Evolutionary conservation across 1,140 invertebrate genomes (phyloP).

Genomic region (Bombus consobrinus): DNA sequence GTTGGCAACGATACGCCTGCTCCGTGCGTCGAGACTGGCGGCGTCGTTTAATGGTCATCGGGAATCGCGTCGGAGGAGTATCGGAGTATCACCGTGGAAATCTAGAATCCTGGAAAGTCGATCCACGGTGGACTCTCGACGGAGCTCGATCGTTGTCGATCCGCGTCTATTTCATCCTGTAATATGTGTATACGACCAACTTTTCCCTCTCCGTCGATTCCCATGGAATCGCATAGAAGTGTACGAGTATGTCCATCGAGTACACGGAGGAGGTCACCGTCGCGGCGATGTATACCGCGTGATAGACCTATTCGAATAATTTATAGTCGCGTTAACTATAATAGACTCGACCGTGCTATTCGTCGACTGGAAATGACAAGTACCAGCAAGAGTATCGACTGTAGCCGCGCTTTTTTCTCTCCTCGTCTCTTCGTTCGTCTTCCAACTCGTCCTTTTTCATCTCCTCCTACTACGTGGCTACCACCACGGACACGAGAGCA

Average conservation of each 20-base stretch:
- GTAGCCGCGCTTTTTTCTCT: constrained; percentile 14
- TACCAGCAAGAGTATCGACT: constrained; percentile 53
- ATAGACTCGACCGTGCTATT: constrained; percentile 50
- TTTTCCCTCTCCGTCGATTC: constrained; percentile 9
- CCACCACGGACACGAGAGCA: constrained; percentile 19
- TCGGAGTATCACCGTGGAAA: constrained; percentile 8
- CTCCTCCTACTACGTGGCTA: constrained; percentile 12
- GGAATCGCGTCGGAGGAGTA: neutral
- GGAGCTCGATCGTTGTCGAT: constrained; percentile 9
- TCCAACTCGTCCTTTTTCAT: constrained; percentile 34
- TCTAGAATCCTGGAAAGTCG: constrained; percentile 31
- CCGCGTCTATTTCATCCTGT: neutral
- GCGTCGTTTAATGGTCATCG: constrained; percentile 4
- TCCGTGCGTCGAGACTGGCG: neutral
- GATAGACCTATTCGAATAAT: constrained; percentile 71
- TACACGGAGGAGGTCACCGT: constrained; percentile 35
- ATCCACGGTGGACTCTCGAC: neutral
- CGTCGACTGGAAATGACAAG: constrained; percentile 52
- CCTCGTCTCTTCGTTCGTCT: neutral
- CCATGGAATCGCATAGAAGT: neutral
- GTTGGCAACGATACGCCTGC: neutral
- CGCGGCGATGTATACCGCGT: constrained; percentile 17
- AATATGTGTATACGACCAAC: neutral
- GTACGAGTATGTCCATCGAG: neutral
- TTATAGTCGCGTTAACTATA: constrained; percentile 59